Percentiles rank a stretch among this genome's conserved stretches.
phyloP scores from a whole-genome alignment of 2,797 vertebrate species.

The Sitta carolinensis region DNA sequence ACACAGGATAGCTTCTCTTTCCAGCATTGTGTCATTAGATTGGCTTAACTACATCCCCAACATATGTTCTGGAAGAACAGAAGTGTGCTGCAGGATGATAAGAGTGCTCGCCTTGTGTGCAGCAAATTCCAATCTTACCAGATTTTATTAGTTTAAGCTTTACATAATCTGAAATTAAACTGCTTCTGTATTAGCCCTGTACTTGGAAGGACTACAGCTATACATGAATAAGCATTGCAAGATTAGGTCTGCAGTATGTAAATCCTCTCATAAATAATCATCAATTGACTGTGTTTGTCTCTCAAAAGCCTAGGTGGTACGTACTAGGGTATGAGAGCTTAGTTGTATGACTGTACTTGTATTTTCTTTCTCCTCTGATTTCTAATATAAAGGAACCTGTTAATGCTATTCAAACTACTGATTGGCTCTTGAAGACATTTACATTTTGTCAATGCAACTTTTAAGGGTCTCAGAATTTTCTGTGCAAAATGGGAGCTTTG shows the following conservation, averaged over 20 bases:
- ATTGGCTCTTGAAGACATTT: neutral
- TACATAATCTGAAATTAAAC: neutral
- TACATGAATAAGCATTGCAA: neutral
- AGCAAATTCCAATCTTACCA: neutral
- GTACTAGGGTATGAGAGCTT: neutral
- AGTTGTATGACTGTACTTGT: neutral
- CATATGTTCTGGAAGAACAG: neutral
- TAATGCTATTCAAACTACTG: neutral
- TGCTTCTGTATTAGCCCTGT: neutral
- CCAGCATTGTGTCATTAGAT: neutral
- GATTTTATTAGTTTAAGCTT: neutral
- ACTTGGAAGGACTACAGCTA: neutral
- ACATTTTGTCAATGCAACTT: neutral
- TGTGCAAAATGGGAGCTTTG: neutral
- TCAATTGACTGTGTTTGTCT: neutral
- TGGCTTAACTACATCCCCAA: neutral
- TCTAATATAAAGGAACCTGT: neutral
- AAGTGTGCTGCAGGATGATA: neutral
- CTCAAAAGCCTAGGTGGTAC: neutral
- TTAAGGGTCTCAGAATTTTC: neutral
- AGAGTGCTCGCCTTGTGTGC: neutral
- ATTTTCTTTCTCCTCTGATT: neutral
- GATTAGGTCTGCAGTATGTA: neutral
- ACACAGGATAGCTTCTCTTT: neutral
- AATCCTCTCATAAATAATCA: neutral